Evolutionary conservation across 2,797 vertebrate species (phyloP), one percentile per base, ranked within the genome.

Genomic region (Poeciliopsis gracilis): DNA sequence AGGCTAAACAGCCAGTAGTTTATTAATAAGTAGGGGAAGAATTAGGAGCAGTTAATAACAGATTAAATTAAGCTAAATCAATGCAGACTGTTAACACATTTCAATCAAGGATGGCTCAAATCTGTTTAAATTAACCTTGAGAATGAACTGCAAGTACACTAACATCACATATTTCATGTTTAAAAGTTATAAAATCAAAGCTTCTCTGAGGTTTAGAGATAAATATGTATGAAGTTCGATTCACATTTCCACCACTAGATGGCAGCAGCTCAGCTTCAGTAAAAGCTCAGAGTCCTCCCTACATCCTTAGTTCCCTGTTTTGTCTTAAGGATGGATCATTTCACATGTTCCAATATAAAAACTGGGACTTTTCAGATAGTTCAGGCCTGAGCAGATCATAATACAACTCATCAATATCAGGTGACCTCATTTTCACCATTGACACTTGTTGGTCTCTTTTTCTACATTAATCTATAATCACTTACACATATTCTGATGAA

Each of bases 221-320:
- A 76, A 61, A 77, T 72, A 79, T n/a, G 11, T 59, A 1, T 73
- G 15, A 25, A 73, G 53, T 23, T 59, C 71, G 79, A 45, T 83
- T 45, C 69, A 55, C 9, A 7, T 8, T 1, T 80, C 70, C 85
- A 76, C 93, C 96, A 97, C 95, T 96, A 96, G 95, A 97, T 97
- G 96, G 96, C 96, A 96, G 95, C 95, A 97, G 95, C 70, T 94
- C 92, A 94, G 93, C 92, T 96, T 94, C 77, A 76, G 86, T 91
- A 45, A 86, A 86, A 85, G 30, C 75, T 41, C 7, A 0, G 18
- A 13, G 23, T 33, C 38, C 49, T 28, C 67, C 49, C 25, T 66
- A 45, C 36, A 49, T 30, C 11, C 28, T 13, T 5, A 18, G n/a
- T 33, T 28, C 72, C 18, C 11, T 33, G 11, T 13, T 36, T 3